phyloP scores from a whole-genome alignment of 1,140 invertebrate species.

The Sarcophaga bullata region DNA sequence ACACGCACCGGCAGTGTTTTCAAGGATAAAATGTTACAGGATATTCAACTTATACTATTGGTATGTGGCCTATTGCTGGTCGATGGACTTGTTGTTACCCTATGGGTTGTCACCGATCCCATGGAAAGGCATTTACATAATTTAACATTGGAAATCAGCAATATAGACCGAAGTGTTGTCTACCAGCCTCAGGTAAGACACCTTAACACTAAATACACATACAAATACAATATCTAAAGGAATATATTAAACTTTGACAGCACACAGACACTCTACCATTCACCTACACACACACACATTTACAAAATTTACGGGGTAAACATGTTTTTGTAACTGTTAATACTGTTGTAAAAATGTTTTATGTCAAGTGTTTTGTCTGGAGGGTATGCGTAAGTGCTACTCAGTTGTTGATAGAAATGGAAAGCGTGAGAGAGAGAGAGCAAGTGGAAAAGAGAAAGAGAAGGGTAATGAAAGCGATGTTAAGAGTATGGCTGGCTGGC shows the following conservation, averaged over 20 bases:
- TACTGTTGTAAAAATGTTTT: background rate
- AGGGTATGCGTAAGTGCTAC: conserved; percentile 4
- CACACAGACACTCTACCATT: background rate
- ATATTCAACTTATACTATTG: conserved; percentile 83
- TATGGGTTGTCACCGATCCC: conserved; percentile 85
- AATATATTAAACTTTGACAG: background rate
- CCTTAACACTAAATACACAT: background rate
- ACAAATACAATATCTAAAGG: background rate
- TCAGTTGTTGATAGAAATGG: background rate
- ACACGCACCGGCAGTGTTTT: conserved; percentile 72
- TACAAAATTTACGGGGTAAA: background rate
- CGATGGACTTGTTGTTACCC: conserved; percentile 80
- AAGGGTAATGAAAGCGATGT: background rate
- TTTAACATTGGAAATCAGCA: conserved; percentile 81
- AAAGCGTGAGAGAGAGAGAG: background rate
- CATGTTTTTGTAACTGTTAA: background rate
- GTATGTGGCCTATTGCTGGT: conserved; percentile 81
- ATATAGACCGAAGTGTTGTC: conserved; percentile 80
- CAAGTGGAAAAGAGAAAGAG: background rate
- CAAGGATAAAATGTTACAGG: conserved; percentile 80
- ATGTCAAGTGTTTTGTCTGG: conserved; percentile 1
- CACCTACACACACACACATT: background rate
- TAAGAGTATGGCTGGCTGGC: background rate
- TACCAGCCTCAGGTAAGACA: conserved; percentile 84
- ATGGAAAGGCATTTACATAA: conserved; percentile 86